These are phyloP conservation scores for Gephyroberyx darwinii DNA, from an alignment of 2,797 vertebrate species.

Conservation along the genomic window DNA sequence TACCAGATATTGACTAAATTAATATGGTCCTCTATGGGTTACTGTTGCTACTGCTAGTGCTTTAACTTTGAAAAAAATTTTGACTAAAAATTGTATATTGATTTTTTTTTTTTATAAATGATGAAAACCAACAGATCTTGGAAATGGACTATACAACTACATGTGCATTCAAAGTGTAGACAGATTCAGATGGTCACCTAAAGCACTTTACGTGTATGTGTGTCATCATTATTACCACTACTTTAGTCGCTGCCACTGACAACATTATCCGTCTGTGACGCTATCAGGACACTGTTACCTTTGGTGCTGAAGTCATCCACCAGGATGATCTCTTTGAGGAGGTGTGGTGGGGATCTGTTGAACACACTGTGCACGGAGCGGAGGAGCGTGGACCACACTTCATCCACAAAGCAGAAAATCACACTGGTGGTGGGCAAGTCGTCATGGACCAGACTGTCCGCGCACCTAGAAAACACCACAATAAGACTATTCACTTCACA, in stretches of 20 bases:
- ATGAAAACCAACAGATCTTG: no score
- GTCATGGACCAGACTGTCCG: slow-evolving; percentile 84
- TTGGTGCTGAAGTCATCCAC: slow-evolving; percentile 96
- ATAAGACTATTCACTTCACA: not conserved
- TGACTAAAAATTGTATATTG: no score
- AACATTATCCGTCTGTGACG: not conserved
- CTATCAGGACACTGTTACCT: slow-evolving; percentile 75
- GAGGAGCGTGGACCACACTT: slow-evolving; percentile 96
- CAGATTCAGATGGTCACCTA: no score
- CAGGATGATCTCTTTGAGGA: slow-evolving; percentile 92
- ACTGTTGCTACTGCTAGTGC: no score
- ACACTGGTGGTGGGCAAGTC: slow-evolving; percentile 90
- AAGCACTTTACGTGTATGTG: no score
- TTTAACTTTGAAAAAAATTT: no score
- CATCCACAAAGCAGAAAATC: slow-evolving; percentile 98
- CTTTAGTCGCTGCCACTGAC: not conserved
- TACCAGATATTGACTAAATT: no score
- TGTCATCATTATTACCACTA: no score
- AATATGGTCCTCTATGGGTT: no score
- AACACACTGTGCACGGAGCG: slow-evolving; percentile 95
- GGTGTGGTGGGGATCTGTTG: slow-evolving; percentile 89
- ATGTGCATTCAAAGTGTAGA: not conserved
- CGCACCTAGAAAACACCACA: slow-evolving; percentile 81
- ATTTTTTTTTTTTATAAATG: no score
- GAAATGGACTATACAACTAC: no score